Percentiles rank a stretch among this genome's conserved stretches.
Evolutionary conservation across 2,797 vertebrate species (phyloP).

Genomic region (Lateolabrax maculatus): DNA sequence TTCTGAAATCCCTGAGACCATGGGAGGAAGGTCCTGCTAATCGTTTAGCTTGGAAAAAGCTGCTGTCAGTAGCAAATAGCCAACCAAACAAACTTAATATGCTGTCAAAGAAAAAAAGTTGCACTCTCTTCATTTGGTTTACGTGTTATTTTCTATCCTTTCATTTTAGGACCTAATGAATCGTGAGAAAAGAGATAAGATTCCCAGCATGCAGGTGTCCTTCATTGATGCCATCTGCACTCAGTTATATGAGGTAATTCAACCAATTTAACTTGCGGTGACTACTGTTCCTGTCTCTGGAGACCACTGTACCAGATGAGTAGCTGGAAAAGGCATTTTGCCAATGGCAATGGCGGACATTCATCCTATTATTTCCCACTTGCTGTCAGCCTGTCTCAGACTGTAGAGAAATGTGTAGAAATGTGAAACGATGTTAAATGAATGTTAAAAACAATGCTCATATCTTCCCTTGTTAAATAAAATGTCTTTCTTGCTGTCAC

Average conservation of each 20-base stretch:
- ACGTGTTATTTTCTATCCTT: neutral
- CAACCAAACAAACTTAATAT: neutral
- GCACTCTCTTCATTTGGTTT: neutral
- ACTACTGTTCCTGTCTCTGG: neutral
- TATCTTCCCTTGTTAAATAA: neutral
- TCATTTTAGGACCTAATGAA: constrained; percentile 95
- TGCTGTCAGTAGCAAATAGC: neutral
- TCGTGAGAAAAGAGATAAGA: constrained; percentile 97
- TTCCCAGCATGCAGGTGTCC: constrained; percentile 99
- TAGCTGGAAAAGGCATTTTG: neutral
- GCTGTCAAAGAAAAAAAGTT: neutral
- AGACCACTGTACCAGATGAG: neutral
- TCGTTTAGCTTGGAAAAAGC: neutral
- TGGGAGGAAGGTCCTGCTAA: neutral
- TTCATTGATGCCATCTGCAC: constrained; percentile 98
- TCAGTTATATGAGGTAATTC: constrained; percentile 95
- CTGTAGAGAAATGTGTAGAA: neutral
- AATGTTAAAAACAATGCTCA: neutral
- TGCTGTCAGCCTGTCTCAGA: neutral
- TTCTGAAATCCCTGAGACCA: neutral
- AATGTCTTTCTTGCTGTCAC: constrained; percentile 45
- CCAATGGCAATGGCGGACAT: neutral
- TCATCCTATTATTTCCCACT: neutral
- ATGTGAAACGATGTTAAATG: neutral
- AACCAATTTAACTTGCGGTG: neutral